Conservation (phyloP, 1,140 invertebrate genomes). For the Probaryconus sp. region DNA sequence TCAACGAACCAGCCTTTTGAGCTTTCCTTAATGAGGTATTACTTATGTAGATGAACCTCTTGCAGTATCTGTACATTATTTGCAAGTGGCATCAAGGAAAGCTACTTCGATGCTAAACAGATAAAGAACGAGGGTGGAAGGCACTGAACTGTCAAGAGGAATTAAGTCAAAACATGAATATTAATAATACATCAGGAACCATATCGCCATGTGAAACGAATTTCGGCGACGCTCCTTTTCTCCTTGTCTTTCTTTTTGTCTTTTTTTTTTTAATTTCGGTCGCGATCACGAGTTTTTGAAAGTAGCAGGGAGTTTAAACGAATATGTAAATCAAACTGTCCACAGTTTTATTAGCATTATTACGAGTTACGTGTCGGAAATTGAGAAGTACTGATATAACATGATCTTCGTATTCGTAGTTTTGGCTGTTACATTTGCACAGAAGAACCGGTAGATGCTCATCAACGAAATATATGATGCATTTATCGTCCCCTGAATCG, state of each 20-base stretch:
- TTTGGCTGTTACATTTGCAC: slow-evolving; percentile 40
- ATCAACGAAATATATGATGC: slow-evolving; percentile 54
- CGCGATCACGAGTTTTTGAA: no score
- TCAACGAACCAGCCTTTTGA: slow-evolving; percentile 67
- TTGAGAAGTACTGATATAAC: slow-evolving; percentile 44
- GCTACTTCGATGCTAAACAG: slow-evolving; percentile 54
- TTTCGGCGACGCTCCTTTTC: no score
- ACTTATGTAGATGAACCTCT: slow-evolving; percentile 78
- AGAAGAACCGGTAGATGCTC: slow-evolving; percentile 54
- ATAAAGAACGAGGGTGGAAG: slow-evolving; percentile 67
- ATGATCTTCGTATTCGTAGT: slow-evolving; percentile 43
- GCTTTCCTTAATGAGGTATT: slow-evolving; percentile 77
- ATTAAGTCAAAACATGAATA: slow-evolving; percentile 43
- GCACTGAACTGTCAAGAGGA: slow-evolving; percentile 74
- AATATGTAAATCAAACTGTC: slow-evolving; percentile 51
- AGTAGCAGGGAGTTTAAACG: slow-evolving; percentile 32
- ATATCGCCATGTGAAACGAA: slow-evolving; percentile 20
- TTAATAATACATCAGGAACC: slow-evolving; percentile 53
- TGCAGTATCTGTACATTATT: slow-evolving; percentile 77
- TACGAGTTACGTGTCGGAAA: slow-evolving; percentile 53
- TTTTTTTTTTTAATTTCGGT: no score
- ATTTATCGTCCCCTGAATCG: slow-evolving; percentile 53
- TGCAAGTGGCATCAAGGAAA: slow-evolving; percentile 67
- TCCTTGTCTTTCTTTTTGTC: no score
- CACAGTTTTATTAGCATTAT: slow-evolving; percentile 51